phyloP scores from a whole-genome alignment of 2,797 vertebrate species.

The Melanotaenia trifasciata region DNA sequence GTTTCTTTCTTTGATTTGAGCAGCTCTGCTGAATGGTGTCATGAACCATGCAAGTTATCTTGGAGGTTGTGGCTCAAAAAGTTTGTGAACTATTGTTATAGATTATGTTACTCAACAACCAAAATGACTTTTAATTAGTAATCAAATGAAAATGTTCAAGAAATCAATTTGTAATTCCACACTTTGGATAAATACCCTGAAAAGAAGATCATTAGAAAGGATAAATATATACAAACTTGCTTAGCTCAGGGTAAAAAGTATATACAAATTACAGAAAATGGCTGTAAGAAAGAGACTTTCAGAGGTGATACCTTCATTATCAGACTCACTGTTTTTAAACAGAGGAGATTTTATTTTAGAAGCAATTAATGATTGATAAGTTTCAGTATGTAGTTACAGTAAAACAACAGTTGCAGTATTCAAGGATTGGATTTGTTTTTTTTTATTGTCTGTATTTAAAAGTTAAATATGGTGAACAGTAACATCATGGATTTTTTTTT shows the following conservation, averaged over 20 bases:
- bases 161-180: too few relatives aligned
- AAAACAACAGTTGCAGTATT: slow-evolving; percentile 39
- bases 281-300: neutral
- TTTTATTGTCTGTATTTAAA: slow-evolving; percentile 53
- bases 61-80: too few relatives aligned
- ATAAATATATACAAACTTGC: neutral
- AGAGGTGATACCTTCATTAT: slow-evolving; percentile 4
- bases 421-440: slow-evolving; percentile 36
- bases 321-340: slow-evolving; percentile 25
- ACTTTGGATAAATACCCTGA: too few relatives aligned
- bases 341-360: slow-evolving; percentile 21
- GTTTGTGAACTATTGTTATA: too few relatives aligned
- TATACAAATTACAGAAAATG: neutral
- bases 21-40: too few relatives aligned
- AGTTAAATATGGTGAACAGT: slow-evolving; percentile 53
- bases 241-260: neutral
- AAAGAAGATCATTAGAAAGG: too few relatives aligned
- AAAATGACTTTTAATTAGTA: too few relatives aligned
- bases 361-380: slow-evolving; percentile 26
- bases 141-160: too few relatives aligned
- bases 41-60: too few relatives aligned
- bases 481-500: slow-evolving; percentile 43
- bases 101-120: too few relatives aligned
- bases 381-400: slow-evolving; percentile 31
- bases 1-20: too few relatives aligned